Base-by-base conservation (phyloP, 92 coral and sea anemone species). In the Parazoanthus atlanticus region DNA sequence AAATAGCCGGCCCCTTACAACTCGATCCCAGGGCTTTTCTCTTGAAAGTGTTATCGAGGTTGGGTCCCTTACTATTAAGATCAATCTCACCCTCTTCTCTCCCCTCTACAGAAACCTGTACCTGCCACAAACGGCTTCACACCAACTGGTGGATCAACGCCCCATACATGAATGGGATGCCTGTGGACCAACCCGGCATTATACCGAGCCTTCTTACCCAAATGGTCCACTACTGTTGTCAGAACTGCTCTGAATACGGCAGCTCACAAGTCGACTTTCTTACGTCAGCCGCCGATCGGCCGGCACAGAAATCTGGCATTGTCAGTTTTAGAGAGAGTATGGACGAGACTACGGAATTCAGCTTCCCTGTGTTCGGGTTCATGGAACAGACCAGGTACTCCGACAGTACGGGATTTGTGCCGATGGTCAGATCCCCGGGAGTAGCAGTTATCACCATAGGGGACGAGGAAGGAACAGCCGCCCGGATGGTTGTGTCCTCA, bases 351-450 rank as follows among this genome's bases (percentile, higher is more conserved):
- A 43, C 75, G 43, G 93, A 91, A 54, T 82, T 91, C 65, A 89
- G 80, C 65, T 91, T 91, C 40, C 93, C 93, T 15, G 86, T 91
- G 31, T 87, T 82, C 85, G 93, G 93, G 36, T 89, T 86, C 38
- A 78, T 82, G 66, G 67, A 81, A 34, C 93, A 91, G 79, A 89
- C 81, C 8, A 87, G 79, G 36, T 91, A 91, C 80, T 86, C 81
- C 81, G 73, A 87, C 67, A 89, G 69, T 52, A 47, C 78, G 80
- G 93, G 89, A 80, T 91, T 86, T 82, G 86, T 91, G 47, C 93
- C 93, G 69, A 69, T 91, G 67, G 93, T 87, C 88, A 89, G 89
- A 91, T 91, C 93, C 74, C 90, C 93, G 79, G 93, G 93, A 10
- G 90, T 91, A 49, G 88, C 86, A 74, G 85, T 91, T 36, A 89